Evolutionary conservation across 1,140 invertebrate genomes (phyloP), one percentile per base, ranked within the genome.

Genomic region (Trissolcus basalis): DNA sequence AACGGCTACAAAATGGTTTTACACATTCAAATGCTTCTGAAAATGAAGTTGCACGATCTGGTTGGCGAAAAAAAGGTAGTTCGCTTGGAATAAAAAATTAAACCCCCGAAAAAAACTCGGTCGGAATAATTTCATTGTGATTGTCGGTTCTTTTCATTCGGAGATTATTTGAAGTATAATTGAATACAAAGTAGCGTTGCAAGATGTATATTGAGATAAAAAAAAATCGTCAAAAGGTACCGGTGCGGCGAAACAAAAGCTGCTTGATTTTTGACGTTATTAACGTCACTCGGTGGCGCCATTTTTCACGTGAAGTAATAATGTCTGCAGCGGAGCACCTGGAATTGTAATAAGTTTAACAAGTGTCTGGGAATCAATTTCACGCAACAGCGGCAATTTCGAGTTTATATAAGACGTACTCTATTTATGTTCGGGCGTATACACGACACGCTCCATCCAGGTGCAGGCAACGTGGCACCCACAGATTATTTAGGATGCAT

Each of bases 401-500:
- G 77, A 56, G 60, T 74, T 84, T 84, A 73, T 78, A 76, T 77
- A 81, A 72, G 76, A 73, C 82, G 80, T 83, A 73, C 72, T 65
- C 78, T 70, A 77, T 77, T 77, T 77, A 77, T 77, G 73, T 67
- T 65, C 69, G 65, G 41, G 49, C 60, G 65, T 78, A 78, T 65
- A 73, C 67, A 60, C 61, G 76, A 60, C 65, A 72, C 55, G 53
- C 63, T 71, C 47, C 68, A 60, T 82, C 80, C 83, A 85, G 81
- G 82, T 85, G 83, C 81, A 69, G 54, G 72, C 64, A 83, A 84
- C 81, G 79, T 81, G 77, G 80, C 77, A 68, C 60, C 79, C 77
- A 68, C 81, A 71, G 80, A 83, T 86, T 87, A 87, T 87, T 87
- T 86, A 86, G 82, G 81, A 83, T 82, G 82, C 80, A 81, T 86